Percentiles rank a stretch among this genome's conserved stretches.
These are phyloP conservation scores for Carassius carassius DNA, from an alignment of 2,113 vertebrate genomes.

Conservation along the genomic window DNA sequence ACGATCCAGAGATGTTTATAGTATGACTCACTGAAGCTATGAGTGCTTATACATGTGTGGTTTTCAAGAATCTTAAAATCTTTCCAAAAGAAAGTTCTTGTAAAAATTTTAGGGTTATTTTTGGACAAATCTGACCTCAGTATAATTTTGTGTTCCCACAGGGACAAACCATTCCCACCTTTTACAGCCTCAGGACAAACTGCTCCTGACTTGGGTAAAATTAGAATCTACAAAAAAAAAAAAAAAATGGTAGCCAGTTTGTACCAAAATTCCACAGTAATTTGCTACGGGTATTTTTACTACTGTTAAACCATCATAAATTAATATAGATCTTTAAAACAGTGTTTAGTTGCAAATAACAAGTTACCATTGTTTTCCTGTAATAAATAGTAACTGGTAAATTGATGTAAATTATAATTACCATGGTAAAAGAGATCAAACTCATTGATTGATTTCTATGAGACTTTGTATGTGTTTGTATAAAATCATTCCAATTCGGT, in stretches of 20 bases:
- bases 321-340: not conserved
- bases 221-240: not conserved
- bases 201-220: not conserved
- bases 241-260: no score
- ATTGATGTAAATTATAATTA: no score
- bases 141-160: not conserved
- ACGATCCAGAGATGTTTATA: constrained; percentile 5
- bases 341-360: not conserved
- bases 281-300: not conserved
- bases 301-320: not conserved
- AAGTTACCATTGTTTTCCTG: no score
- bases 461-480: no score
- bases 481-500: no score
- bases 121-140: not conserved
- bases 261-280: no score
- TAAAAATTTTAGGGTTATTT: not conserved
- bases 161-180: not conserved
- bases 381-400: no score
- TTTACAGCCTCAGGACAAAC: no score
- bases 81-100: not conserved
- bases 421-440: no score
- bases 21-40: not conserved
- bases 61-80: not conserved
- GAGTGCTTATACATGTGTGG: not conserved
- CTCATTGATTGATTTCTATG: no score